phyloP scores from a whole-genome alignment of 2,113 vertebrate species.

The Hippocampus guttulatus region DNA sequence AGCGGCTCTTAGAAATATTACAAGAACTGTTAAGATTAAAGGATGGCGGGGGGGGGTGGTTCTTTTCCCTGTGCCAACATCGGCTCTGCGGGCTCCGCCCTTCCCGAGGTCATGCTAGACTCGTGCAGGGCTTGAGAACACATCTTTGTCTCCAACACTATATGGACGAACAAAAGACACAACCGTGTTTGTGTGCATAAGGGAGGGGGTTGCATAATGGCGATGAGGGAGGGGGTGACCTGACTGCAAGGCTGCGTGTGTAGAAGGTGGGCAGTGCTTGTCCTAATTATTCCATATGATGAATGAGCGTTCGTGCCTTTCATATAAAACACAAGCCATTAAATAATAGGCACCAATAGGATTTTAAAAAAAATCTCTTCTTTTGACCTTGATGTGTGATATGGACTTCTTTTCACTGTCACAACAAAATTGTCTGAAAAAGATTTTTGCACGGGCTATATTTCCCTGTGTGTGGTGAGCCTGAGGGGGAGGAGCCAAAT shows the following conservation, averaged over 20 bases:
- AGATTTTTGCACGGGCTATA: constrained; percentile 1
- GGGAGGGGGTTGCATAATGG: constrained; percentile 28
- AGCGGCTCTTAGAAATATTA: constrained; percentile 33
- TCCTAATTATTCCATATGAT: constrained; percentile 67
- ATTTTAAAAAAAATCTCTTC: background rate
- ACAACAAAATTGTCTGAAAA: too few relatives aligned
- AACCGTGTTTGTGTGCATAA: constrained; percentile 48
- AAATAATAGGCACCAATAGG: constrained; percentile 24
- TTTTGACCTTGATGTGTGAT: constrained; percentile 19
- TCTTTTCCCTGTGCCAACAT: constrained; percentile 1
- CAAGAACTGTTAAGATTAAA: constrained; percentile 38
- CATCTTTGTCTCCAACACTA: constrained; percentile 57
- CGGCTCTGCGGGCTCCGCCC: constrained; percentile 26
- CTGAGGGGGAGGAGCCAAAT: constrained; percentile 14
- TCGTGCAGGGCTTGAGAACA: constrained; percentile 48
- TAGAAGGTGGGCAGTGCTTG: constrained; percentile 30
- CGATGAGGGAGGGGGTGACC: constrained; percentile 50
- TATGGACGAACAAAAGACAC: constrained; percentile 62
- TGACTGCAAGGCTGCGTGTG: constrained; percentile 40
- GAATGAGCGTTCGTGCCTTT: constrained; percentile 44
- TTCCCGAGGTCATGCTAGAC: constrained; percentile 47
- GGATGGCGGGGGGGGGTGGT: background rate
- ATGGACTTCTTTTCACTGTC: background rate
- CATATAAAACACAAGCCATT: constrained; percentile 50
- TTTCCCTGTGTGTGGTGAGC: constrained; percentile 1